Evolutionary conservation across 2,888 invertebrate genomes (phyloP).

Genomic region (Auanema freiburgensis): DNA sequence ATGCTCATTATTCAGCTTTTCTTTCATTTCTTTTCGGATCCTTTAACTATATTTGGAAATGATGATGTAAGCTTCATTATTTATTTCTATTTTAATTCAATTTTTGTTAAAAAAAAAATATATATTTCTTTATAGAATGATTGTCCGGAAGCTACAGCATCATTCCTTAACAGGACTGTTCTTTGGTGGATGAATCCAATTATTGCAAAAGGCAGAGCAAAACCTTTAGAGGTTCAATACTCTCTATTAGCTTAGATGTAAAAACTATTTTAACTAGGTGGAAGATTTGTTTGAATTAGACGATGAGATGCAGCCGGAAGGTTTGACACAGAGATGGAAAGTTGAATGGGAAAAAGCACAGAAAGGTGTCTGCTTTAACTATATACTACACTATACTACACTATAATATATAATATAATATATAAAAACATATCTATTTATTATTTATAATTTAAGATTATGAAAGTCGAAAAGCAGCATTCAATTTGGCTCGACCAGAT

Average conservation of each 20-base stretch:
- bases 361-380: slow-evolving; percentile 18
- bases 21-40: slow-evolving; percentile 53
- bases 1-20: slow-evolving; percentile 49
- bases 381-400: background rate
- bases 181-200: slow-evolving; percentile 55
- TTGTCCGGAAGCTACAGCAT: slow-evolving; percentile 54
- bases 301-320: slow-evolving; percentile 43
- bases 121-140: slow-evolving; percentile 14
- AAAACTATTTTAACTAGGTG: slow-evolving; percentile 15
- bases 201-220: slow-evolving; percentile 46
- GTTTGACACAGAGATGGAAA: slow-evolving; percentile 48
- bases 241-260: background rate
- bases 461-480: slow-evolving; percentile 6
- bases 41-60: slow-evolving; percentile 28
- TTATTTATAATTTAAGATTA: slow-evolving; percentile 11
- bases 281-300: slow-evolving; percentile 57
- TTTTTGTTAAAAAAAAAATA: no score
- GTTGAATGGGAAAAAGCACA: slow-evolving; percentile 35
- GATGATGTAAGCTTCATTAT: slow-evolving; percentile 9
- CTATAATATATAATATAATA: background rate
- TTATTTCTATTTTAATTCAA: no score
- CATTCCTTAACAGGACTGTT: slow-evolving; percentile 55
- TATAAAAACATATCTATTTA: background rate
- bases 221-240: slow-evolving; percentile 33
- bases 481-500: slow-evolving; percentile 3